Base-by-base conservation (phyloP, 1,140 invertebrate species). In the Camponotus floridanus region DNA sequence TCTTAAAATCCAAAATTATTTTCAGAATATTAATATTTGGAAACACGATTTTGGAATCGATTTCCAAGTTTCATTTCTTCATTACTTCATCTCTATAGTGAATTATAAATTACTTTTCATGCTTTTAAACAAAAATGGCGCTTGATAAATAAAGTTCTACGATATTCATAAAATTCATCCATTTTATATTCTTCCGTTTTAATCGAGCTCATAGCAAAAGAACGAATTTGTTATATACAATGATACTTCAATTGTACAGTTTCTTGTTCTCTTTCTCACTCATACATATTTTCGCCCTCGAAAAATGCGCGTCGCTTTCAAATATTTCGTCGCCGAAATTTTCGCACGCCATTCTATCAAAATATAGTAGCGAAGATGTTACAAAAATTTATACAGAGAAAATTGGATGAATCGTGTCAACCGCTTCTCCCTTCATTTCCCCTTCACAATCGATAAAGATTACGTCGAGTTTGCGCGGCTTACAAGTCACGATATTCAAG, bases 291-390 rank as follows among this genome's bases (percentile, higher is more conserved):
- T 79, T 36, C 18, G 42, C 15, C 45, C 2, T 33, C 36, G 26
- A 1, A 26, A 33, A 67, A 48, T 48, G 2, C 18, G 55, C 36
- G 18, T 33, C 13, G 33, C 45, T 68, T n/a, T 68, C 39, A 67
- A 79, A 68, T 21, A n/a, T 42, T 67, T 26, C 57, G 0, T 18
- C 26, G 11, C 39, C 13, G 59, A 76, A 68, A 55, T 26, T 31
- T 67, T 5, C 7, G 26, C n/a, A 36, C 15, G 18, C 9, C n/a
- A 36, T 39, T 13, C 7, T 33, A 39, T 13, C n/a, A 26, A 55
- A 79, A 55, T 64, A 79, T 64, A 79, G 76, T 33, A 80, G 61
- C 76, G 64, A 80, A 79, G 18, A 48, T n/a, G n/a, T 33, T 11
- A 4, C 13, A 21, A 31, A 51, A 55, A 57, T 42, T 70, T 39